Evolutionary conservation across 2,888 invertebrate genomes (phyloP).

Genomic region (Platynereis dumerilii): DNA sequence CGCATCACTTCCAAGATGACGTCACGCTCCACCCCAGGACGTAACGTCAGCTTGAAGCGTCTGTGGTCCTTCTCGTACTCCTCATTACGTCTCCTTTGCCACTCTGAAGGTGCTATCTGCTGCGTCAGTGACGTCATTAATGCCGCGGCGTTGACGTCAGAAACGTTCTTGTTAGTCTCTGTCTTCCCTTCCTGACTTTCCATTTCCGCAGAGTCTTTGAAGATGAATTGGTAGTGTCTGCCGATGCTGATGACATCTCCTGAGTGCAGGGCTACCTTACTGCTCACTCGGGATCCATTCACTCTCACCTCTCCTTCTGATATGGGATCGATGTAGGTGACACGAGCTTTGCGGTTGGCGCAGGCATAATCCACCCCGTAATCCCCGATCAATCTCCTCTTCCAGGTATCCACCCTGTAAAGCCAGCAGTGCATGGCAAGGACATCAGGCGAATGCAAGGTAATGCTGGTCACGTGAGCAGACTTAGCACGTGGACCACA

Average conservation of each 20-base stretch:
- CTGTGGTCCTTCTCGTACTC: slow-evolving; percentile 4
- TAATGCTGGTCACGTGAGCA: slow-evolving; percentile 33
- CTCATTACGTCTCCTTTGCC: neutral
- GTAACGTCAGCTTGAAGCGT: neutral
- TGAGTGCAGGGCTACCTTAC: slow-evolving; percentile 42
- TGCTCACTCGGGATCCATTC: slow-evolving; percentile 43
- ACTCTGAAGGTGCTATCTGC: neutral
- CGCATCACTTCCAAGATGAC: neutral
- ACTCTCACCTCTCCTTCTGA: slow-evolving; percentile 42
- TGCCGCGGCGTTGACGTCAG: neutral
- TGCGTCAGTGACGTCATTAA: neutral
- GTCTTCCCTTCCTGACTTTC: neutral
- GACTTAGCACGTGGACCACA: slow-evolving; percentile 28
- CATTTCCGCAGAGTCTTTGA: slow-evolving; percentile 39
- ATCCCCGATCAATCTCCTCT: too few relatives aligned
- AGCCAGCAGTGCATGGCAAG: slow-evolving; percentile 44
- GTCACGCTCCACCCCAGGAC: neutral
- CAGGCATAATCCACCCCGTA: neutral
- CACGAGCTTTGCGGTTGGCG: neutral
- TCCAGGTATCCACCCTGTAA: neutral
- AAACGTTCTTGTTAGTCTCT: neutral
- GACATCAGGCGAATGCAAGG: slow-evolving; percentile 48
- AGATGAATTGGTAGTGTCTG: slow-evolving; percentile 52
- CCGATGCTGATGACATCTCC: slow-evolving; percentile 56
- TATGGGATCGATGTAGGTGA: slow-evolving; percentile 20